These are phyloP conservation scores for Paramuricea clavata DNA, from an alignment of 92 coral and sea anemone genomes.

Conservation along the genomic window DNA sequence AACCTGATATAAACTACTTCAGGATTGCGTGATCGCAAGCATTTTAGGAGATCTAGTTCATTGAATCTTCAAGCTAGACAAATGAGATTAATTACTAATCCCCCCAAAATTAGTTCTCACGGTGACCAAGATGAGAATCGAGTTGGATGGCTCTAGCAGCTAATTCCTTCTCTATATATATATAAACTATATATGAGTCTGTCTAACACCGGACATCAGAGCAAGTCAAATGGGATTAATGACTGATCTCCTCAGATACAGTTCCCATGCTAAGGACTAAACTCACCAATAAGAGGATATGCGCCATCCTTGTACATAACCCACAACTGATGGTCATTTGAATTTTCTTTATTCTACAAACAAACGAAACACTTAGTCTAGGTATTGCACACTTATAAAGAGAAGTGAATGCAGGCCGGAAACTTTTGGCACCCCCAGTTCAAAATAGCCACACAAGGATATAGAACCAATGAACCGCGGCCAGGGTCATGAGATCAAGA, in stretches of 20 bases:
- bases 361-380: not conserved
- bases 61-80: not conserved
- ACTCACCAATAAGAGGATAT: conserved; percentile 85
- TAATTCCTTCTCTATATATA: too few relatives aligned
- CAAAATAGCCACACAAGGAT: not conserved
- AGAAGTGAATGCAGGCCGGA: not conserved
- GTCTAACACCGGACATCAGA: not conserved
- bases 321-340: conserved; percentile 87
- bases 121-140: not conserved
- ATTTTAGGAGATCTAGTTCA: too few relatives aligned
- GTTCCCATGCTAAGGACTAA: not conserved
- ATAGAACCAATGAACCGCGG: not conserved
- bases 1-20: too few relatives aligned
- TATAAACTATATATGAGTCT: not conserved
- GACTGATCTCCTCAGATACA: not conserved
- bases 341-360: conserved; percentile 62
- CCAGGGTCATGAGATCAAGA: not conserved
- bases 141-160: not conserved
- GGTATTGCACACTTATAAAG: not conserved
- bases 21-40: too few relatives aligned
- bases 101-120: not conserved
- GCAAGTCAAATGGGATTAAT: not conserved
- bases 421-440: not conserved
- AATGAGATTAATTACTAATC: not conserved
- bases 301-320: conserved; percentile 90